Base-by-base conservation (phyloP, 2,888 invertebrate genomes). In the Drepanosiphum platanoidis region DNA sequence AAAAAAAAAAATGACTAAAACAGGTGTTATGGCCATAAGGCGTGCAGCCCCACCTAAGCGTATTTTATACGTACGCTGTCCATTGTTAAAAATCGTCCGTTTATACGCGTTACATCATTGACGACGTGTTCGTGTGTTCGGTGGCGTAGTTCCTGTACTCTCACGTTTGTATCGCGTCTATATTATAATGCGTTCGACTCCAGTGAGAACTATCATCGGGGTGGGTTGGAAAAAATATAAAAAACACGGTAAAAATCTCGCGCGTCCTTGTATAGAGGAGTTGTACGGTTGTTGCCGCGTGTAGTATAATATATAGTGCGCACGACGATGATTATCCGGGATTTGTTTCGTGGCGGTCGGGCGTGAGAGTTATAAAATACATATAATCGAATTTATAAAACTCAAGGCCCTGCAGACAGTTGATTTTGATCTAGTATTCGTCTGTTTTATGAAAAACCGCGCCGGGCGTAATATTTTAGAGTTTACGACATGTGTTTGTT, bases 121-220 rank as follows among this genome's bases (percentile, higher is more conserved):
- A 75, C n/a, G 27, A 32, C 42, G 22, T 61, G 34, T 74, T 34
- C 66, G 71, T 83, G 71, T 83, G 74, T 68, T 84, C 83, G 66
- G 64, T 68, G 68, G 66, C 83, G 83, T 84, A 84, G 83, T 84
- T 84, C 83, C 83, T 84, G 83, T 75, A 32, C 46, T 84, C 75
- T 68, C 68, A 83, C 74, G 66, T 75, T 75, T 84, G n/a, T 74
- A 52, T 64, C 27, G 30, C 46, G n/a, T 75, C 52, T 75, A n/a
- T n/a, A n/a, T n/a, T n/a, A n/a, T n/a, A 66, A 75, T 52, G 66
- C 68, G 74, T 66, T 75, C 27, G 36, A 75, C 46, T 83, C 27
- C 66, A 52, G 83, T 84, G 83, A 84, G 74, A 84, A 84, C 36
- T 68, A 81, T 81, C 83, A 15, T 81, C 83, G n/a, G 64, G 83